Base-by-base conservation (phyloP, 1,140 invertebrate genomes). In the Drosophila lowei region DNA sequence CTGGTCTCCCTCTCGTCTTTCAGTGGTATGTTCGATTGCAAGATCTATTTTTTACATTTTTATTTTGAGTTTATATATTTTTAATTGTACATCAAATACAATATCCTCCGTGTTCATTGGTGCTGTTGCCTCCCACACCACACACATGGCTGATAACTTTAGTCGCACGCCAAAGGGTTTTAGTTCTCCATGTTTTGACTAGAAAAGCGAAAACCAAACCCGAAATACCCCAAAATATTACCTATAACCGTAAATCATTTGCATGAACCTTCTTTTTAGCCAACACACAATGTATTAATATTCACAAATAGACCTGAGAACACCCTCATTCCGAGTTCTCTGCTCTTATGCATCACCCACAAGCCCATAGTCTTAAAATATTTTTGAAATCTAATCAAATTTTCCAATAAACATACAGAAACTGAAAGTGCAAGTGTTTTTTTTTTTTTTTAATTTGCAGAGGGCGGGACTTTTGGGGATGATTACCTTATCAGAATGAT, bases 11-110 rank as follows among this genome's bases (percentile, higher is more conserved):
- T 79, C 75, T 84, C 50, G 81, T 50, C 79, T 74, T 61, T 49
- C 55, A 49, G 54, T 73, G 79, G 79, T 83, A 83, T 83, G 79
- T 83, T 83, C 53, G 79, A 70, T 65, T 70, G 64, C 64, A 52
- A 68, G 34, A 64, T 42, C 44, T 68, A 49, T 34, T 67, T 38
- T 68, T 66, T 23, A 66, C 48, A 28, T 56, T 48, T 56, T 61
- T 71, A 71, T 53, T 77, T 77, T 77, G 72, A 59, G 60, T 83
- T 83, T 43, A 30, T 57, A 48, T 42, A 34, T 70, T 68, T 68
- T 34, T 49, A 6, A 56, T 57, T 68, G 11, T 78, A 74, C 47
- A 52, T 72, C 70, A 61, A 52, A 47, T 59, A 68, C 66, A 65
- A 67, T 54, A 16, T 67, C 64, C 57, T 68, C 57, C 66, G 64